These are phyloP conservation scores for Caprella mutica DNA, from an alignment of 2,888 invertebrate genomes.

Conservation along the genomic window DNA sequence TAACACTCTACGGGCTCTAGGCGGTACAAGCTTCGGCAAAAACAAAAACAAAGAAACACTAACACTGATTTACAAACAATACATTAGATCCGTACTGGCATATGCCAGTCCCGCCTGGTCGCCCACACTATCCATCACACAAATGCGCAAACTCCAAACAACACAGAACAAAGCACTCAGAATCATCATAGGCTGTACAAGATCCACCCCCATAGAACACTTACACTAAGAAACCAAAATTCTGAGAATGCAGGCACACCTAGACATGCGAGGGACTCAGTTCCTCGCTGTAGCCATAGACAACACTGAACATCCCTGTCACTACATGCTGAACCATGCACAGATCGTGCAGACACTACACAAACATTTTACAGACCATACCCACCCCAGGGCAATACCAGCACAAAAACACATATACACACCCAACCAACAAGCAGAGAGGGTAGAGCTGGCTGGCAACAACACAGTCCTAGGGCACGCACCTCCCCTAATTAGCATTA, in stretches of 20 bases:
- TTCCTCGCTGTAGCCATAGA: not conserved
- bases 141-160: not conserved
- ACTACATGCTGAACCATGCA: not conserved
- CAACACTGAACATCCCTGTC: not conserved
- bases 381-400: not conserved
- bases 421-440: not conserved
- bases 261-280: conserved; percentile 6
- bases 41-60: conserved; percentile 6
- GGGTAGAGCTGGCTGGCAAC: not conserved
- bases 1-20: no score
- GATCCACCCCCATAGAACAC: conserved; percentile 3
- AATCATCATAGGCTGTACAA: conserved; percentile 4
- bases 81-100: not conserved
- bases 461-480: not conserved
- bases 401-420: not conserved
- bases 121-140: not conserved
- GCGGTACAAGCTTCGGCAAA: no score
- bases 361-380: not conserved
- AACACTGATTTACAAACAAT: conserved; percentile 1
- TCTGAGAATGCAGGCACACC: not conserved
- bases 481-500: not conserved
- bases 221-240: conserved; percentile 13
- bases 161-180: conserved; percentile 2
- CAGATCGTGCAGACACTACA: not conserved
- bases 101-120: conserved; percentile 1